A percentile compares a stretch with the other conserved stretches of the same genome.
These are phyloP conservation scores for Lophius piscatorius DNA, from an alignment of 2,113 vertebrate genomes.

Conservation along the genomic window DNA sequence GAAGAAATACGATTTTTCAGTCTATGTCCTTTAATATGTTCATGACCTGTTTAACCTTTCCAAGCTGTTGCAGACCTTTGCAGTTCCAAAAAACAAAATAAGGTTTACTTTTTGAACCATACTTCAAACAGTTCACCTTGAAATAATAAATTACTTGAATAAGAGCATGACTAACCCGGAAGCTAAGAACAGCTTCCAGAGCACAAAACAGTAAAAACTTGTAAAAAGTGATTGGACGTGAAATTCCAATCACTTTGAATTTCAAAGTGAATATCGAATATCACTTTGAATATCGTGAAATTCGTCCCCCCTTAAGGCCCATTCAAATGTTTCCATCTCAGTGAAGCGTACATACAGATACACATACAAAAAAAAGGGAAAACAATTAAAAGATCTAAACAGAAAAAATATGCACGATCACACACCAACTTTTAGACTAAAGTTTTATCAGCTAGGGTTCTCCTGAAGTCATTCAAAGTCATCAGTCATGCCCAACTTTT, in stretches of 20 bases:
- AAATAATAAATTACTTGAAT: neutral
- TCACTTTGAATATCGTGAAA: too few relatives aligned
- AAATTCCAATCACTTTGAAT: too few relatives aligned
- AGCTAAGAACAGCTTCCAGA: too few relatives aligned
- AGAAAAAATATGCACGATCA: neutral
- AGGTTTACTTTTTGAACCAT: neutral
- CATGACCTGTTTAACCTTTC: conserved; percentile 5
- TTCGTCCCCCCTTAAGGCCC: too few relatives aligned
- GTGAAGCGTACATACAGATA: neutral
- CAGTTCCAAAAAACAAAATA: conserved; percentile 4
- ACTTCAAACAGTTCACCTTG: neutral
- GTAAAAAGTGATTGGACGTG: conserved; percentile 66
- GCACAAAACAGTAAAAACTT: too few relatives aligned
- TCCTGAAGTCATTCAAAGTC: conserved; percentile 37
- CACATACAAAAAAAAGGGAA: neutral
- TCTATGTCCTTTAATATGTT: neutral
- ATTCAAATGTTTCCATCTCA: conserved; percentile 48
- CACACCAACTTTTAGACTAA: conserved; percentile 52
- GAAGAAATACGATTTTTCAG: conserved; percentile 6
- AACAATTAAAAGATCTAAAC: too few relatives aligned
- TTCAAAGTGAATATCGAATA: too few relatives aligned
- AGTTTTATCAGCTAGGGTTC: conserved; percentile 46
- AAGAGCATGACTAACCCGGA: neutral
- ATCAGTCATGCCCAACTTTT: conserved; percentile 44
- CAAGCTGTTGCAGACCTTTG: neutral